Conservation (phyloP, 1,140 invertebrate genomes). For the Holcopasites calliopsidis region DNA sequence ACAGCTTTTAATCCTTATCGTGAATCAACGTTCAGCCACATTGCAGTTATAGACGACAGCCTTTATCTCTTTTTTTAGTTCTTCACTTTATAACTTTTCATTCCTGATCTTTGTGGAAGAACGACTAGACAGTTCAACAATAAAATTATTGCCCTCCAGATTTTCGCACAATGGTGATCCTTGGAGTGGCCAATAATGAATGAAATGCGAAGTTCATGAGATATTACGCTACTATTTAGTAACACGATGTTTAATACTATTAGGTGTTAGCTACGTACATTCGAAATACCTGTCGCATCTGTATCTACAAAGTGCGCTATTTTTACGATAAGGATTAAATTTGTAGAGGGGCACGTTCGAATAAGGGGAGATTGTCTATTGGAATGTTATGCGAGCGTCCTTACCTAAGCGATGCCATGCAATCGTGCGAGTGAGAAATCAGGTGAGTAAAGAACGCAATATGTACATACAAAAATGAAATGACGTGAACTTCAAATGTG, state of each 20-base stretch:
- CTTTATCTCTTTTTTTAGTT: neutral
- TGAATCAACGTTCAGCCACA: neutral
- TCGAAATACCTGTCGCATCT: neutral
- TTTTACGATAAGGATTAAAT: slow-evolving; percentile 43
- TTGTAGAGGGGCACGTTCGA: no score
- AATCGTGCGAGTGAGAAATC: slow-evolving; percentile 67
- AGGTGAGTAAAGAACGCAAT: slow-evolving; percentile 33
- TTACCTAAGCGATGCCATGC: slow-evolving; percentile 68
- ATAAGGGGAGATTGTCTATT: no score
- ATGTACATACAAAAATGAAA: slow-evolving; percentile 46
- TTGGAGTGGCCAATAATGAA: neutral
- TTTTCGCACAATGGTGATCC: neutral
- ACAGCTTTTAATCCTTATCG: slow-evolving; percentile 64
- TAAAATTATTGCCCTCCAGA: neutral
- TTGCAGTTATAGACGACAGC: slow-evolving; percentile 1
- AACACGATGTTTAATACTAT: neutral
- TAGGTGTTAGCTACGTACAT: neutral
- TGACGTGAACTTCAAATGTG: slow-evolving; percentile 23
- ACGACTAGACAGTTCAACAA: slow-evolving; percentile 9
- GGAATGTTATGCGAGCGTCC: slow-evolving; percentile 56
- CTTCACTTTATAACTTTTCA: neutral
- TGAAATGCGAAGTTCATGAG: neutral
- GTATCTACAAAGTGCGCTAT: slow-evolving; percentile 11
- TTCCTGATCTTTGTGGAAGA: neutral
- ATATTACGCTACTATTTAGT: neutral